phyloP scores from a whole-genome alignment of 2,888 invertebrate genomes.

The Leptinotarsa haldemani region DNA sequence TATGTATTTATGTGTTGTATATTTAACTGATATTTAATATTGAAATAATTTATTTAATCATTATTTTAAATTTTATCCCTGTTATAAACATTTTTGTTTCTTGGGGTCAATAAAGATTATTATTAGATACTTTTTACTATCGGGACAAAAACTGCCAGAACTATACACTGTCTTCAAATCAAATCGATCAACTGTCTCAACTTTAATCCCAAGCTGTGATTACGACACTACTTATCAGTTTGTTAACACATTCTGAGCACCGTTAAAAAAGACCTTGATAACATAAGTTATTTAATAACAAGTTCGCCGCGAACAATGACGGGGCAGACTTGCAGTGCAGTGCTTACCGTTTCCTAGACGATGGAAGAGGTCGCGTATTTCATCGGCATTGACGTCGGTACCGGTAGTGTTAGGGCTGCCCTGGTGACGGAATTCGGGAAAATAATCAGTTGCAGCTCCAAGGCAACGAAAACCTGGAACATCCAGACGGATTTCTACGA shows the following conservation, averaged over 20 bases:
- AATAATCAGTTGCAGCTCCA: slow-evolving; percentile 73
- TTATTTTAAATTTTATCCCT: no score
- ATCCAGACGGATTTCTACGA: slow-evolving; percentile 80
- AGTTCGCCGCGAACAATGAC: slow-evolving; percentile 21
- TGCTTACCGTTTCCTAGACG: neutral
- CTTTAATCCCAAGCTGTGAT: slow-evolving; percentile 12
- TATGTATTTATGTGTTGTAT: no score
- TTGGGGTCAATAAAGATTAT: no score
- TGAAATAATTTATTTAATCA: no score
- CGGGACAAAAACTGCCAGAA: neutral
- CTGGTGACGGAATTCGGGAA: slow-evolving; percentile 78
- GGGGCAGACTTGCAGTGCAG: slow-evolving; percentile 12
- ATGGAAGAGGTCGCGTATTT: slow-evolving; percentile 26
- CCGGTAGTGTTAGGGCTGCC: slow-evolving; percentile 89
- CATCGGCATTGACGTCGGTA: slow-evolving; percentile 91
- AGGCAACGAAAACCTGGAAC: slow-evolving; percentile 81
- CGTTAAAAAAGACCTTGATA: slow-evolving; percentile 22
- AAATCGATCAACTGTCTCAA: neutral
- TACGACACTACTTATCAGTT: slow-evolving; percentile 13
- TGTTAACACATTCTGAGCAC: slow-evolving; percentile 5
- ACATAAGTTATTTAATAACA: neutral
- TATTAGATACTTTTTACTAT: no score
- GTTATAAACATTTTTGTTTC: no score
- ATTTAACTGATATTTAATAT: no score
- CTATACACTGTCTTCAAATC: neutral